Percentiles rank a stretch among this genome's conserved stretches.
phyloP scores from a whole-genome alignment of 2,797 vertebrate genomes.

The Dendrocincla fuliginosa region DNA sequence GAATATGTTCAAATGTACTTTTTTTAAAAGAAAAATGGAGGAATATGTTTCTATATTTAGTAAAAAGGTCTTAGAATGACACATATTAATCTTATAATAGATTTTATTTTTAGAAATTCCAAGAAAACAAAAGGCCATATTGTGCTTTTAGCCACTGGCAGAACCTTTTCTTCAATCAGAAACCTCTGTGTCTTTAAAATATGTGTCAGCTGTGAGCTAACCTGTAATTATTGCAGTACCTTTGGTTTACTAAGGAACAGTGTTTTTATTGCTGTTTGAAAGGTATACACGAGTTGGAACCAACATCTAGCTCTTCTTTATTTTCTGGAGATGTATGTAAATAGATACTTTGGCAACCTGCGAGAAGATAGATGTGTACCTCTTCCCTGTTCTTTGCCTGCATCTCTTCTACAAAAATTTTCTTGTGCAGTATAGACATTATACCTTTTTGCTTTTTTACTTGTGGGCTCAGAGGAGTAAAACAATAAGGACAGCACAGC shows the following conservation, averaged over 20 bases:
- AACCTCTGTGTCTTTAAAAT: conserved; percentile 2
- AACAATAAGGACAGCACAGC: background rate
- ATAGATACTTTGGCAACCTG: background rate
- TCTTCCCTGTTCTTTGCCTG: background rate
- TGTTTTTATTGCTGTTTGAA: background rate
- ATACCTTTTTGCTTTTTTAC: background rate
- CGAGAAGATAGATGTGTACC: background rate
- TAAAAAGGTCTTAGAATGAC: background rate
- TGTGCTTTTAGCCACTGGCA: background rate
- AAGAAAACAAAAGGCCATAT: background rate
- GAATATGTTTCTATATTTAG: background rate
- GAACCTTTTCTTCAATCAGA: background rate
- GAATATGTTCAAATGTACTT: accelerated
- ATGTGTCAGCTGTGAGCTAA: background rate
- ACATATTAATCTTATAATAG: background rate
- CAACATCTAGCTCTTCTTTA: conserved; percentile 15
- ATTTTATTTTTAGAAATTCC: background rate
- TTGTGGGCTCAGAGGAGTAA: background rate
- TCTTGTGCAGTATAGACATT: background rate
- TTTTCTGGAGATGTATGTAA: background rate
- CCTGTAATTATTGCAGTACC: background rate
- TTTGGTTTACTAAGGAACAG: conserved; percentile 12
- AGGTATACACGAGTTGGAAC: background rate
- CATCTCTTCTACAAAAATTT: background rate
- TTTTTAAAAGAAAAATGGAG: background rate